Percentiles rank a stretch among this genome's conserved stretches.
phyloP scores from a whole-genome alignment of 2,797 vertebrate species.

The Pagetopsis macropterus region DNA sequence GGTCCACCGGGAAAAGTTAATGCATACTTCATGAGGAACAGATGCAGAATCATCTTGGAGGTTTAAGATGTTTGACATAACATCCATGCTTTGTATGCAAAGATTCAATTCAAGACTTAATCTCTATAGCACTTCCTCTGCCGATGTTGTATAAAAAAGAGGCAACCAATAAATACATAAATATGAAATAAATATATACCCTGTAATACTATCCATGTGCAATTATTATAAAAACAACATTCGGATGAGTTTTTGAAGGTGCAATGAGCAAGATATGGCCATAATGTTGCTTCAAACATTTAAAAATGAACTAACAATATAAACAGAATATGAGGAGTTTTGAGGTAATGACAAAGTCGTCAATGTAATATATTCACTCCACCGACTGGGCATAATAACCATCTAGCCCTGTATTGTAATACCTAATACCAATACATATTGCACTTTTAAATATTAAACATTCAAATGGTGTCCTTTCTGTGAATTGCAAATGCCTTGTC shows the following conservation, averaged over 20 bases:
- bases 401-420: too few species aligned
- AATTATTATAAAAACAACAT: constrained; percentile 5
- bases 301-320: too few species aligned
- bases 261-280: too few species aligned
- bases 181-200: neutral
- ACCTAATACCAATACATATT: too few species aligned
- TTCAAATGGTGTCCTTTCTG: constrained; percentile 5
- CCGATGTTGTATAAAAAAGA: neutral
- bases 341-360: too few species aligned
- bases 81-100: neutral
- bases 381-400: too few species aligned
- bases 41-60: neutral
- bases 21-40: neutral
- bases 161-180: neutral
- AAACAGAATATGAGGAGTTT: too few species aligned
- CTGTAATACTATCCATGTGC: neutral
- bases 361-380: too few species aligned
- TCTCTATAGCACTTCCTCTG: constrained; percentile 1
- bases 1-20: neutral
- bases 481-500: neutral
- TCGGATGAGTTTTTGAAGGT: neutral
- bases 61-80: neutral
- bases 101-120: neutral
- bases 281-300: too few species aligned
- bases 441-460: constrained; percentile 3